Base-by-base conservation (phyloP, 2,113 vertebrate species). In the Salvelinus namaycush region DNA sequence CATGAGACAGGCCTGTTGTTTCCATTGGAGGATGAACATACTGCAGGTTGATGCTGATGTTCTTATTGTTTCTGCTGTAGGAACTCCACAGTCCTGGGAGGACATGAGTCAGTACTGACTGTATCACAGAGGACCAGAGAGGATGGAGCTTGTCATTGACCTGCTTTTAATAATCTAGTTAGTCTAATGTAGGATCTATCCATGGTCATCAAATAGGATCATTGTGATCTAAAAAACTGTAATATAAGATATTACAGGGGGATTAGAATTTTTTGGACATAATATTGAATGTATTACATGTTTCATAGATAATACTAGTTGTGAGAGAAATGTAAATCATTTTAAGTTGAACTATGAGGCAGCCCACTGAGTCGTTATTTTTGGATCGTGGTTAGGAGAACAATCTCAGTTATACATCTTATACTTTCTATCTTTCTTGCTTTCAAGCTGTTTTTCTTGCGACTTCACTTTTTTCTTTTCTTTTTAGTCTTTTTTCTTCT, bases 81-180 rank as follows among this genome's bases (percentile, higher is more conserved):
- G 73, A 72, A 70, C 73, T 70, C 49, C 75, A 68, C 68, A 72
- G 70, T 87, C 89, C 84, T 85, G 71, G 71, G 84, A 84, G 90
- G 81, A 74, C 84, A 84, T 31, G 74, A 82, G 82, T 83, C 57
- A 68, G 31, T 31, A 1, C 27, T 22, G n/a, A 79, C 83, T 84
- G 72, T 80, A 74, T 83, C 77, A 69, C 76, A 85, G 80, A 85
- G 84, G 49, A 51, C 79, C 76, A 0, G 75, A 39, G 39, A 39
- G 1, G 39, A 39, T 74, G 78, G 80, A 86, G 79, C 84, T 88
- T 82, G 81, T 85, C 79, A 84, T 4, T 79, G 87, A 84, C 88
- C 86, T 76, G 84, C 62, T 82, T 72, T 60, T n/a, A 39, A 14
- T 60, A 22, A 60, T 9, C 12, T 22, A 14, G 39, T 39, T 39